Conservation (phyloP, 2,113 vertebrate genomes). For the Pavo muticus region DNA sequence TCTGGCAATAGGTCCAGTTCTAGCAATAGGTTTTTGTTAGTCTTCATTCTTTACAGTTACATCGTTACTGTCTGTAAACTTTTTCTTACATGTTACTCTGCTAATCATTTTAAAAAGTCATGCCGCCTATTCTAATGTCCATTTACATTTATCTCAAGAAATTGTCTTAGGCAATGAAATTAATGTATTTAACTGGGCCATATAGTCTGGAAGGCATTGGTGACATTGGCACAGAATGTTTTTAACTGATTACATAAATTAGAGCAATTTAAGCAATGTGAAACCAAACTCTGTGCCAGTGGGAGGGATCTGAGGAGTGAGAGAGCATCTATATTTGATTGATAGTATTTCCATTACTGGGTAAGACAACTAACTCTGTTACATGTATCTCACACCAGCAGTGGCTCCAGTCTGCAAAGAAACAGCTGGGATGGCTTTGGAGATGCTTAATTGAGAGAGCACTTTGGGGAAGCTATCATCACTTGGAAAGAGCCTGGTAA, state of each 20-base stretch:
- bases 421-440: slow-evolving; percentile 2
- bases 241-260: slow-evolving; percentile 24
- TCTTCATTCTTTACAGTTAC: background rate
- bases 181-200: slow-evolving; percentile 5
- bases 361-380: background rate
- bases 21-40: background rate
- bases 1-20: background rate
- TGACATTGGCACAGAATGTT: background rate
- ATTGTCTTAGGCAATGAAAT: slow-evolving; percentile 10
- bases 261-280: slow-evolving; percentile 10
- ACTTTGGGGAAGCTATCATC: background rate
- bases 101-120: background rate
- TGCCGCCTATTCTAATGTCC: background rate
- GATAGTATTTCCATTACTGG: background rate
- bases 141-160: background rate
- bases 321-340: background rate
- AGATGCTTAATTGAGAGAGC: background rate
- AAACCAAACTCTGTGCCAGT: background rate
- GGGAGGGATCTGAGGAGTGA: background rate
- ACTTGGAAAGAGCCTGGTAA: background rate
- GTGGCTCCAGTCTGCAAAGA: background rate
- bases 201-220: background rate
- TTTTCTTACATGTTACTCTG: background rate
- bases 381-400: background rate
- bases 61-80: background rate